phyloP scores from a whole-genome alignment of 2,888 invertebrate species.

The Chloromyia formosa region DNA sequence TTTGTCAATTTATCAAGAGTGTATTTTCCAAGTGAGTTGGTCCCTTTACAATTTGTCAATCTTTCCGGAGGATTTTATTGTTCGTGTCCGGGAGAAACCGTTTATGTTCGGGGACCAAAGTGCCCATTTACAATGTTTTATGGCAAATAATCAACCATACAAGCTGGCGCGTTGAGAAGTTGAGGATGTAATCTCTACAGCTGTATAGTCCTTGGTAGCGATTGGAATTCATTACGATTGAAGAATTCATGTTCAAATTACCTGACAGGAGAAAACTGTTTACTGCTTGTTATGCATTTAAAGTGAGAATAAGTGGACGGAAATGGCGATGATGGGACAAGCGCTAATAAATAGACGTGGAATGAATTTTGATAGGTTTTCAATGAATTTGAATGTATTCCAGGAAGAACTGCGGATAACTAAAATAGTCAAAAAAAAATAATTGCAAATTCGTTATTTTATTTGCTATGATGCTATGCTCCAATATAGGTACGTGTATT shows the following conservation, averaged over 20 bases:
- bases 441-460: too few relatives aligned
- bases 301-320: conserved; percentile 36
- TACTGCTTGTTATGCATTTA: conserved; percentile 42
- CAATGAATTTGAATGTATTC: not conserved
- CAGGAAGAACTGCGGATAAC: not conserved
- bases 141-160: conserved; percentile 23
- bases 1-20: conserved; percentile 51
- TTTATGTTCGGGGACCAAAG: conserved; percentile 26
- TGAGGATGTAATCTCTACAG: not conserved
- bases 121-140: conserved; percentile 21
- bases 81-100: not conserved
- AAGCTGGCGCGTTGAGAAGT: not conserved
- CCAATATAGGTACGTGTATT: too few relatives aligned
- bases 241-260: conserved; percentile 16
- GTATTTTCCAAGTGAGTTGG: conserved; percentile 51
- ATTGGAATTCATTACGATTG: conserved; percentile 29
- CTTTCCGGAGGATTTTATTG: conserved; percentile 36
- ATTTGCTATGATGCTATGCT: too few relatives aligned
- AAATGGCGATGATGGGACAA: not conserved
- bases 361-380: not conserved
- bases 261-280: conserved; percentile 5
- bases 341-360: not conserved
- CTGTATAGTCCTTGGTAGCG: conserved; percentile 5
- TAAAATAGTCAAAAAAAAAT: not conserved
- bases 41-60: conserved; percentile 51